phyloP scores from a whole-genome alignment of 2,888 invertebrate species.

The Myathropa florea region DNA sequence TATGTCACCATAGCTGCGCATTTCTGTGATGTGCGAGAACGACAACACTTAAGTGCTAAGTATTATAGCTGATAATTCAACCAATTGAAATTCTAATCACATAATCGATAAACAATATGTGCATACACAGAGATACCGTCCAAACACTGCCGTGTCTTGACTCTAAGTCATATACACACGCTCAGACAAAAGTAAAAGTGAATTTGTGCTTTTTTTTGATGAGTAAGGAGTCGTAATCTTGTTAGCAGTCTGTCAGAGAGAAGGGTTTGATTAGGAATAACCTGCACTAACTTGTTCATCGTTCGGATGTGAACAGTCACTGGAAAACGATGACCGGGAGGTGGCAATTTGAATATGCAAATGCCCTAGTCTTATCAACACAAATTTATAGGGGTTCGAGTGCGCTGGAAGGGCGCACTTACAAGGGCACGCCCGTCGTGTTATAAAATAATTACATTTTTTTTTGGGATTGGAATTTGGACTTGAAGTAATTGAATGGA shows the following conservation, averaged over 20 bases:
- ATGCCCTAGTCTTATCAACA: background rate
- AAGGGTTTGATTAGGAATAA: background rate
- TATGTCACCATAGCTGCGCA: background rate
- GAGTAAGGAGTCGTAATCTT: background rate
- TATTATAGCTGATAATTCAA: background rate
- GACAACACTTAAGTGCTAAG: background rate
- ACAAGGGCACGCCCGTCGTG: too few species aligned
- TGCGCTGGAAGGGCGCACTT: too few species aligned
- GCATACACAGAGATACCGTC: background rate
- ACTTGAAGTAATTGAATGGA: background rate
- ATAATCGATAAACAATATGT: conserved; percentile 3
- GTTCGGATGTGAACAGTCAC: background rate
- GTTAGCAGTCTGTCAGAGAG: background rate
- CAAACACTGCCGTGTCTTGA: background rate
- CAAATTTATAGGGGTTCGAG: background rate
- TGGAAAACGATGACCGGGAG: background rate
- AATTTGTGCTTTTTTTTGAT: background rate
- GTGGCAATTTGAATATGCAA: background rate
- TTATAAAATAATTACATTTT: too few species aligned
- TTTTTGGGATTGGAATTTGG: too few species aligned
- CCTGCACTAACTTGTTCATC: background rate
- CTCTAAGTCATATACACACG: background rate
- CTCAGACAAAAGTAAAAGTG: background rate
- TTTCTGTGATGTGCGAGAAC: background rate
- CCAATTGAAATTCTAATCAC: background rate